These are phyloP conservation scores for Sebastes itinus DNA, from an alignment of 2,797 vertebrate genomes.

Conservation along the genomic window DNA sequence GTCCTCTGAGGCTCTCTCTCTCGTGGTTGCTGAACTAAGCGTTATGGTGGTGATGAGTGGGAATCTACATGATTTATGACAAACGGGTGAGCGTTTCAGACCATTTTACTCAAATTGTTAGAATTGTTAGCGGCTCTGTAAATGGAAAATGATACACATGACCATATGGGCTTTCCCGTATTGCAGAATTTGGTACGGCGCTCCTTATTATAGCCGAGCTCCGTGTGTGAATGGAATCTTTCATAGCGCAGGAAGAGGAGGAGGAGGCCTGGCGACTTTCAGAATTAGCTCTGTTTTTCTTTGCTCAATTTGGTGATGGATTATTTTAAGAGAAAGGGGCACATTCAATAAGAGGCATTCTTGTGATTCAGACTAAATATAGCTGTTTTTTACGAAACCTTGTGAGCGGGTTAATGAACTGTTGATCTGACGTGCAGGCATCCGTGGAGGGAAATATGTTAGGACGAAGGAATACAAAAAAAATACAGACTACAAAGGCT, in stretches of 20 bases:
- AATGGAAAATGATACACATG: constrained; percentile 71
- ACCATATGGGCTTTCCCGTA: constrained; percentile 71
- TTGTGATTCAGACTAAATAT: constrained; percentile 71
- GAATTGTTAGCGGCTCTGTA: constrained; percentile 56
- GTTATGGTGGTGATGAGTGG: constrained; percentile 37
- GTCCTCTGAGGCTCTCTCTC: not conserved
- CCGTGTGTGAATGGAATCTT: constrained; percentile 81
- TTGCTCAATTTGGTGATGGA: constrained; percentile 79
- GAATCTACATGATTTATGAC: constrained; percentile 40
- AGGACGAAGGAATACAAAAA: constrained; percentile 1
- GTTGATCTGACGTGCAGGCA: constrained; percentile 45
- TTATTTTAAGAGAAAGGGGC: constrained; percentile 79
- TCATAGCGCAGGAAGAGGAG: constrained; percentile 79
- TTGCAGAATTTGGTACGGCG: constrained; percentile 38
- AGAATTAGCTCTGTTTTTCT: constrained; percentile 83
- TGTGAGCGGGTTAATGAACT: constrained; percentile 56
- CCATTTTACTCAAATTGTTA: constrained; percentile 56
- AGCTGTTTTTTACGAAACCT: constrained; percentile 46
- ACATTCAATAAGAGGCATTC: constrained; percentile 74
- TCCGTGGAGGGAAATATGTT: constrained; percentile 28
- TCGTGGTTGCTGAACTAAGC: constrained; percentile 20
- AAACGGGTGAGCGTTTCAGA: constrained; percentile 39
- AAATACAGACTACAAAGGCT: constrained; percentile 27
- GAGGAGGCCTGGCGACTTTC: constrained; percentile 73
- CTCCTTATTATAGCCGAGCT: constrained; percentile 69